Percentiles rank a stretch among this genome's conserved stretches.
Evolutionary conservation across 2,113 vertebrate species (phyloP).

Genomic region (Calidris pugnax): DNA sequence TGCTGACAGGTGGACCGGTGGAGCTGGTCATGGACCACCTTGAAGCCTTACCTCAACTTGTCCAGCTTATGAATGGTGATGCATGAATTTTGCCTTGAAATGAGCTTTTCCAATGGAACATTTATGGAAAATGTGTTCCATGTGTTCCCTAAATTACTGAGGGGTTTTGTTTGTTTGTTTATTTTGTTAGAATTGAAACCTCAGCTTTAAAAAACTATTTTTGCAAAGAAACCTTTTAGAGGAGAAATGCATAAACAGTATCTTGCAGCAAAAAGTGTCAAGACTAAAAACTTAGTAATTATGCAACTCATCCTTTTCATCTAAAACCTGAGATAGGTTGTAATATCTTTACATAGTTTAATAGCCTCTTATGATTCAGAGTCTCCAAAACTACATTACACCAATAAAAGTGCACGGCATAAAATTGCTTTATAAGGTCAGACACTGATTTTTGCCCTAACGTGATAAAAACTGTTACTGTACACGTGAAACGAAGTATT

Average conservation of each 20-base stretch:
- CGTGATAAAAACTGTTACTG: not conserved
- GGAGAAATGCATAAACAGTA: not conserved
- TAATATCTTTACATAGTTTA: conserved; percentile 10
- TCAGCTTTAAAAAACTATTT: not conserved
- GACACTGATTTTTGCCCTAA: not conserved
- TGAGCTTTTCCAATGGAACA: not conserved
- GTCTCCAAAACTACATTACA: not conserved
- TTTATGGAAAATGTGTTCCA: not conserved
- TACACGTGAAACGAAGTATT: not conserved
- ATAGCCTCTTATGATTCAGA: conserved; percentile 12
- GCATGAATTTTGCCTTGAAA: not conserved
- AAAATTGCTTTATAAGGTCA: conserved; percentile 45
- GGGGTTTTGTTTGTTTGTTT: not conserved
- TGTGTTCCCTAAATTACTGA: not conserved
- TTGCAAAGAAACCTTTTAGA: not conserved
- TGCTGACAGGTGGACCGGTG: not conserved
- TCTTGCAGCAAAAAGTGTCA: not conserved
- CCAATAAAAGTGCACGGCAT: conserved; percentile 14
- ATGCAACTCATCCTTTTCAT: not conserved
- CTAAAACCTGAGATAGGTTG: not conserved
- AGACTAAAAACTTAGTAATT: not conserved
- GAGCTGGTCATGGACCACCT: accelerated
- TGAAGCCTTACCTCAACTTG: not conserved
- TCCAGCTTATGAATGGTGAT: not conserved
- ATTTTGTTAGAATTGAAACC: not conserved